Percentiles rank a stretch among this genome's conserved stretches.
phyloP scores from a whole-genome alignment of 2,888 invertebrate genomes.

The Phorcus lineatus region DNA sequence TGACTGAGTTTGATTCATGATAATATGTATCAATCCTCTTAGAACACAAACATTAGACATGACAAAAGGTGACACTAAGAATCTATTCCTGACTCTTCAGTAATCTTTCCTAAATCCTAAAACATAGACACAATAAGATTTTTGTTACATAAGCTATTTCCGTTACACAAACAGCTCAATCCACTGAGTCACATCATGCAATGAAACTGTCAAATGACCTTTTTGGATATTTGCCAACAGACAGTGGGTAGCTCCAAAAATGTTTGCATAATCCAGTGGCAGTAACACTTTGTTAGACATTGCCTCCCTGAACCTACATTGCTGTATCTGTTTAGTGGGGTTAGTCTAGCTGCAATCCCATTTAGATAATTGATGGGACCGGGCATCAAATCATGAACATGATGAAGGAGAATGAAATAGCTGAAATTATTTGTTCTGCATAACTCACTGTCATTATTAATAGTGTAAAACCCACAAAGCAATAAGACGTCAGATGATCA shows the following conservation, averaged over 20 bases:
- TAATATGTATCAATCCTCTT: too few species aligned
- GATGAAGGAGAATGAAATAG: background rate
- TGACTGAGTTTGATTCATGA: too few species aligned
- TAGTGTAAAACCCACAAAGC: background rate
- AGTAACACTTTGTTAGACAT: background rate
- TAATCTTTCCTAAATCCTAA: too few species aligned
- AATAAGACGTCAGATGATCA: background rate
- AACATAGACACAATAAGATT: background rate
- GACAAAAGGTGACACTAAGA: too few species aligned
- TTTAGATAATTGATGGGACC: background rate
- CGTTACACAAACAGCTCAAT: background rate
- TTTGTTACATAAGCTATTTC: background rate
- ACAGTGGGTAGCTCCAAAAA: background rate
- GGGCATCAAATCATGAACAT: background rate
- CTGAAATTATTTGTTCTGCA: background rate
- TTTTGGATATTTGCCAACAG: constrained; percentile 22
- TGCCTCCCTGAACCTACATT: too few species aligned
- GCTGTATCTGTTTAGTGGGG: too few species aligned
- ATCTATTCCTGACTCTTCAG: too few species aligned
- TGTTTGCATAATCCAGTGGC: background rate
- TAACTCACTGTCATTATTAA: background rate
- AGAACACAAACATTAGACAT: too few species aligned
- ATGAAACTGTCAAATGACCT: background rate
- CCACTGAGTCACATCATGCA: background rate
- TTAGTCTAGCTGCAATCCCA: background rate